These are phyloP conservation scores for Neogale vison DNA, from an alignment of 2,113 vertebrate species.

Conservation along the genomic window DNA sequence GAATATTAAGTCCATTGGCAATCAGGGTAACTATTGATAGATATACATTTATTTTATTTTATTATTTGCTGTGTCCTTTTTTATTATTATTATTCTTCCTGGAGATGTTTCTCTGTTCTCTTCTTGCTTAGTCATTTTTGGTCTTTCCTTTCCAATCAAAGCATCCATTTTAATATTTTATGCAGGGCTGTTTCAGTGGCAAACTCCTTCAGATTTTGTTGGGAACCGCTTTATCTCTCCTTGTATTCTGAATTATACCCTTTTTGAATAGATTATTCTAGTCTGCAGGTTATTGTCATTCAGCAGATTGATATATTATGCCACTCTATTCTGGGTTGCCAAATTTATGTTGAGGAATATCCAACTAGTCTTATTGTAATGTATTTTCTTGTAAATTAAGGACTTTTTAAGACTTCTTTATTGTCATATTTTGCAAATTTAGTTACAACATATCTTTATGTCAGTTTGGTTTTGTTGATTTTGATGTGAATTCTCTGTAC, in stretches of 20 bases:
- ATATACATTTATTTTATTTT: background rate
- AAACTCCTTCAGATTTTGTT: background rate
- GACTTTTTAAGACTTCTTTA: background rate
- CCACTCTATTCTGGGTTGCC: background rate
- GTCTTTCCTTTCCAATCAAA: background rate
- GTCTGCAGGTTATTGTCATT: background rate
- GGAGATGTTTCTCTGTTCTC: background rate
- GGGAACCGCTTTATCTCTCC: background rate
- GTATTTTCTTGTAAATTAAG: too few relatives aligned
- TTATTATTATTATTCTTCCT: accelerated
- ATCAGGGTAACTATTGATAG: background rate
- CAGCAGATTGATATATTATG: background rate
- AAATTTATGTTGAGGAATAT: background rate
- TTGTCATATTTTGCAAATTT: background rate
- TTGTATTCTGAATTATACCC: background rate
- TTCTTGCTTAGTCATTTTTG: background rate
- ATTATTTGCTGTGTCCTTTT: background rate
- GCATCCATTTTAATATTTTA: background rate
- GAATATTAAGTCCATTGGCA: background rate
- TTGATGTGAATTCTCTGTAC: too few relatives aligned
- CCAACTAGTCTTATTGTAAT: background rate
- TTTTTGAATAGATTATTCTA: background rate
- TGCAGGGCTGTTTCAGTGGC: background rate
- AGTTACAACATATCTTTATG: background rate
- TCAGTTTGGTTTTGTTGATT: background rate